Percentiles rank a stretch among this genome's conserved stretches.
phyloP scores from a whole-genome alignment of 2,797 vertebrate genomes.

The Cephalopachus bancanus region DNA sequence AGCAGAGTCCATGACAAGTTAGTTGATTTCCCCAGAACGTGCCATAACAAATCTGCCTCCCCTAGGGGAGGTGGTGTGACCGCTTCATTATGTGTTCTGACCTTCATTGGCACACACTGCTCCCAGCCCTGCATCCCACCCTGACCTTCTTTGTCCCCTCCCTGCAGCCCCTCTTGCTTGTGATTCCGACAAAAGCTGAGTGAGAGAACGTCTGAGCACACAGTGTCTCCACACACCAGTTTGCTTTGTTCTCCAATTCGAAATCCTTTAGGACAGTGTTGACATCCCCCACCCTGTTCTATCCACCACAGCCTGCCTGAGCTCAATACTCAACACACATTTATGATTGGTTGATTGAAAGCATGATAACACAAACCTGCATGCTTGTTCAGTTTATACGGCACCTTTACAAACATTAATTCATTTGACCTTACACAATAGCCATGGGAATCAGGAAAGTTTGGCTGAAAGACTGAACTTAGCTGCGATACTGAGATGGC shows the following conservation, averaged over 20 bases:
- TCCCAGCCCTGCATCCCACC: not conserved
- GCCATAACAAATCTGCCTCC: constrained; percentile 82
- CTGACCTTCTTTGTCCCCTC: constrained; percentile 34
- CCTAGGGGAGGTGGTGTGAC: constrained; percentile 86
- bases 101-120: constrained; percentile 78
- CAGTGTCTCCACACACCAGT: not conserved
- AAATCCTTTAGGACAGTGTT: not conserved
- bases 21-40: constrained; percentile 84
- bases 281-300: not conserved
- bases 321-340: not conserved
- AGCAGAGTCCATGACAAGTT: constrained; percentile 80
- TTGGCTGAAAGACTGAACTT: not conserved
- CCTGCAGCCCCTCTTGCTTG: not conserved
- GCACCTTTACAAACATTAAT: not conserved
- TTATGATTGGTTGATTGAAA: not conserved
- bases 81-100: constrained; percentile 85
- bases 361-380: not conserved
- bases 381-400: not conserved
- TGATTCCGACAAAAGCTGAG: constrained; percentile 13
- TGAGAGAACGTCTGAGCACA: not conserved
- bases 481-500: not conserved
- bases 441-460: not conserved
- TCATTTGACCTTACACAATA: not conserved
- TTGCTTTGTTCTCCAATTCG: not conserved
- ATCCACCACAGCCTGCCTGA: not conserved